Conservation (phyloP, 2,797 vertebrate genomes). For the Takifugu ocellatus region DNA sequence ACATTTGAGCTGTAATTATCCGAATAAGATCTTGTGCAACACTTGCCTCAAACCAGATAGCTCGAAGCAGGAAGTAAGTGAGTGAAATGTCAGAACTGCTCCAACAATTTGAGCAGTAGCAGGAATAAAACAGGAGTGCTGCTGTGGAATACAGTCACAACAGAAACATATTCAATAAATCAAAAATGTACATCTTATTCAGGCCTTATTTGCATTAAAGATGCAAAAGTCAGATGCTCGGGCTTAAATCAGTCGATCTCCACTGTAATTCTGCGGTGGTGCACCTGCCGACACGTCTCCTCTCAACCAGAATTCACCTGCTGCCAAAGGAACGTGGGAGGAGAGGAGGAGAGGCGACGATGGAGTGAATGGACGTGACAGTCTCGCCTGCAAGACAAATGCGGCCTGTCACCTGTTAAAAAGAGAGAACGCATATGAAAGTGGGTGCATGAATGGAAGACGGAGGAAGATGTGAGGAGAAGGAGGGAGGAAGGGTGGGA, state of each 20-base stretch:
- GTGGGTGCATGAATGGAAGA: constrained; percentile 43
- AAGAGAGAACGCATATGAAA: constrained; percentile 46
- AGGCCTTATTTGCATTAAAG: too few relatives aligned
- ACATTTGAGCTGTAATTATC: too few relatives aligned
- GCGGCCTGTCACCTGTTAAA: constrained; percentile 49
- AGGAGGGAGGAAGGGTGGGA: constrained; percentile 10
- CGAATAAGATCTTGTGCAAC: too few relatives aligned
- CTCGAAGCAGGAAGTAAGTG: too few relatives aligned
- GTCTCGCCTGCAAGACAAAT: constrained; percentile 54
- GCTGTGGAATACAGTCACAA: too few relatives aligned
- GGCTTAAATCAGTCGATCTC: background rate
- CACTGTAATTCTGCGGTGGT: constrained; percentile 12
- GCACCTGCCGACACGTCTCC: constrained; percentile 58
- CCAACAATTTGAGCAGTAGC: too few relatives aligned
- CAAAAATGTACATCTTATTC: too few relatives aligned
- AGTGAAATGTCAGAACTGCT: too few relatives aligned
- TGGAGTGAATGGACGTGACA: constrained; percentile 26
- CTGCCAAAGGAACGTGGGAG: constrained; percentile 9
- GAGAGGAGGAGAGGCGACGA: constrained; percentile 12
- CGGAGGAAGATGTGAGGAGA: constrained; percentile 34
- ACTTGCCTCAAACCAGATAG: too few relatives aligned
- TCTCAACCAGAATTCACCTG: constrained; percentile 54
- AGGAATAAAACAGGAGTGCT: too few relatives aligned
- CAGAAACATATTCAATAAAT: too few relatives aligned
- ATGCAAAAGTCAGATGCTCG: background rate